These are phyloP conservation scores for Drosophila paucipuncta DNA, from an alignment of 2,888 invertebrate genomes.

Conservation along the genomic window DNA sequence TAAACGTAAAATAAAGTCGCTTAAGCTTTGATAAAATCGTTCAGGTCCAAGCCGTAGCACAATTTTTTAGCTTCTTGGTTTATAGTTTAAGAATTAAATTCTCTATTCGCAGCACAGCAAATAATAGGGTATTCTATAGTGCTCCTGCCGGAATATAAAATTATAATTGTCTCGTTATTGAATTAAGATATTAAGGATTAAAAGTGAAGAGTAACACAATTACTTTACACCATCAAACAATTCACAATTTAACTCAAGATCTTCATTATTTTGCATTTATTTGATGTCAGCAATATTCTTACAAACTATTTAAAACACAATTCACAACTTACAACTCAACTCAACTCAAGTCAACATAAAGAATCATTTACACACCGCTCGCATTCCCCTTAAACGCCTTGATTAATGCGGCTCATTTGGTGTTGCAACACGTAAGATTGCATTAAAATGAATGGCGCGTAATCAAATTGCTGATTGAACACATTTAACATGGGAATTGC, in stretches of 20 bases:
- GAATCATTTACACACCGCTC: neutral
- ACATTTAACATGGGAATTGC: conserved; percentile 66
- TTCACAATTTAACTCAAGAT: neutral
- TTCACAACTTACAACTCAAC: neutral
- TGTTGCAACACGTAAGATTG: conserved; percentile 53
- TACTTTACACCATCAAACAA: neutral
- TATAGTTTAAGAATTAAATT: neutral
- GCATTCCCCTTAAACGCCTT: neutral
- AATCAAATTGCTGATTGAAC: conserved; percentile 78
- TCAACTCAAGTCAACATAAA: neutral
- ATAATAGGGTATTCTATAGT: neutral
- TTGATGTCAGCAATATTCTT: neutral
- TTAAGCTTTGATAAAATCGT: neutral
- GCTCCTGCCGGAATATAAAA: neutral
- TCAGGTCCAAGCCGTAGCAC: neutral
- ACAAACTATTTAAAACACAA: neutral
- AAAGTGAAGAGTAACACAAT: neutral
- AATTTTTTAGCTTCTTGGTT: neutral
- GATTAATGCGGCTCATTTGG: conserved; percentile 53
- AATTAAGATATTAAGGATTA: neutral
- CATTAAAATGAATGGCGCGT: conserved; percentile 67
- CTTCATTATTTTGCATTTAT: neutral
- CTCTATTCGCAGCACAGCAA: neutral
- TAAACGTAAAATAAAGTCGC: neutral
- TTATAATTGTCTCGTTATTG: too few relatives aligned